Conservation (phyloP, 2,888 invertebrate species). For the Belgica antarctica region DNA sequence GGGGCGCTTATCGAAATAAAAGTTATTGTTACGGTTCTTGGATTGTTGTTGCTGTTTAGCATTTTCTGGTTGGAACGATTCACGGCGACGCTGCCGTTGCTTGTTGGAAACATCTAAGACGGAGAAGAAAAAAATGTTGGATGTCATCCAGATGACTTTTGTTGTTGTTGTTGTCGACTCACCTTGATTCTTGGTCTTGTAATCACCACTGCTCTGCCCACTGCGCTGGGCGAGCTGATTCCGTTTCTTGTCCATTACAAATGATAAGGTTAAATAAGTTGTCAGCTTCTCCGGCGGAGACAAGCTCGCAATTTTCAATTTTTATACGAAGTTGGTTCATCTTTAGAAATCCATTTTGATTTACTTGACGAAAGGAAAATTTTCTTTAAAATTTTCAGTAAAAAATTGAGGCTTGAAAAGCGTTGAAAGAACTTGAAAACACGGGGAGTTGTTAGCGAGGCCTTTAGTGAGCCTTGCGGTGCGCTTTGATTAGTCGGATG, state of each 20-base stretch:
- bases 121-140: not conserved
- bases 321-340: constrained; percentile 27
- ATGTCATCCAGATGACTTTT: constrained; percentile 10
- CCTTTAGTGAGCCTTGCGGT: constrained; percentile 9
- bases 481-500: not conserved
- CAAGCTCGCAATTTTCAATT: not conserved
- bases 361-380: constrained; percentile 25
- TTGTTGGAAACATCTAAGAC: constrained; percentile 35
- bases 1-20: constrained; percentile 26
- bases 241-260: constrained; percentile 35
- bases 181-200: constrained; percentile 26
- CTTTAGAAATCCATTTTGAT: constrained; percentile 31
- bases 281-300: constrained; percentile 37
- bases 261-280: constrained; percentile 13
- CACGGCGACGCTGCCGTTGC: constrained; percentile 38
- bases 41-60: constrained; percentile 1
- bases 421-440: constrained; percentile 11
- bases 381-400: constrained; percentile 37
- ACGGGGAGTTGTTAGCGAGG: not conserved
- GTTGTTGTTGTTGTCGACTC: constrained; percentile 31
- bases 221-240: constrained; percentile 29
- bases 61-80: constrained; percentile 28
- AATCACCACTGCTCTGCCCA: constrained; percentile 33
- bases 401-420: not conserved
- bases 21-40: constrained; percentile 21